Evolutionary conservation across 1,140 invertebrate species (phyloP), one percentile per base, ranked within the genome.

Genomic region (Wiebesia pumilae): DNA sequence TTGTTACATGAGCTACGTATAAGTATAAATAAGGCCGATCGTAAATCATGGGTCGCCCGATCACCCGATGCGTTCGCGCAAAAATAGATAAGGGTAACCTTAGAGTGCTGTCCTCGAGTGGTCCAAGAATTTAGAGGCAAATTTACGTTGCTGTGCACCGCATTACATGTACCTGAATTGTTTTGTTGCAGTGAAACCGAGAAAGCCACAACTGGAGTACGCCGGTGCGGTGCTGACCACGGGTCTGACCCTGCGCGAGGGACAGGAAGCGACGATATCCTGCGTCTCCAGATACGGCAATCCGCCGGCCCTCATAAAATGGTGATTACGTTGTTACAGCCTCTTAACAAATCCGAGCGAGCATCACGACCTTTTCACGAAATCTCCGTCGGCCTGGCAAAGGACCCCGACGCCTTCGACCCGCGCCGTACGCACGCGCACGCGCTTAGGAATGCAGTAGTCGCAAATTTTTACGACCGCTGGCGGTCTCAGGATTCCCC

Each of bases 271-370:
- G 24, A 96, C 96, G 0, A 96, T 98, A 86, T 97, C 97, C 92
- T 98, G 97, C 91, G 95, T 97, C 88, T 97, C 97, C 43, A 95
- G 97, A 93, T 97, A 97, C 92, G 97, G 97, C 88, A 97, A 97
- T 93, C 97, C 97, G 35, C 96, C 97, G 3, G 97, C 97, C 38
- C 94, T 96, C 87, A 95, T 98, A 85, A 97, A 97, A 92, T 98
- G 97, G 97, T 97, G 90, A 91, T 89, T 85, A 85, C 86, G 86
- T 85, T 67, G 51, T 82, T 83, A 82, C 51, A 75, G 27, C 16
- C 78, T 47, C 71, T 88, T 89, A 79, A 65, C 71, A 81, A 71
- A 80, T 86, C 58, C 77, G 27, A 1, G 58, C 24, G 75, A 38
- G 24, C 16, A 10, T 43, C 35, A 0, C 40, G 10, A 3, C 35